Evolutionary conservation across 2,113 vertebrate genomes (phyloP).

Genomic region (Dipodomys merriami): DNA sequence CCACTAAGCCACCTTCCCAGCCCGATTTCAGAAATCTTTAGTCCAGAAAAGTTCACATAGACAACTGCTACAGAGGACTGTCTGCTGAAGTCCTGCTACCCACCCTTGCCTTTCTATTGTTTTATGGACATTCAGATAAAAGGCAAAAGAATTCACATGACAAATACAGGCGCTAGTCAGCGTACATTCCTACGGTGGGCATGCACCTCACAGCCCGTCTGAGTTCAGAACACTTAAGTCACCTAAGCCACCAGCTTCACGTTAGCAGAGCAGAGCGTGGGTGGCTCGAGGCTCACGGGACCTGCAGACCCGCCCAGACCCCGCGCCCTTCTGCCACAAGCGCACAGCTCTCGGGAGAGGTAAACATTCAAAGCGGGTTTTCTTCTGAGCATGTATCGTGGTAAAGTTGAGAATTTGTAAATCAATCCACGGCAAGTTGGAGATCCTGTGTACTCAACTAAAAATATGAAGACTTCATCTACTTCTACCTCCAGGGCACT

Average conservation of each 20-base stretch:
- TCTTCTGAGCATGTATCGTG: not conserved
- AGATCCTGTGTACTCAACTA: not conserved
- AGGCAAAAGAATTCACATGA: not conserved
- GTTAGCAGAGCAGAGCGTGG: no score
- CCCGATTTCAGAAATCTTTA: not conserved
- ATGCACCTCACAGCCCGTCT: no score
- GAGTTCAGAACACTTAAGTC: not conserved
- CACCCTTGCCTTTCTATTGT: slow-evolving; percentile 25
- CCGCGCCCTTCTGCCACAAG: not conserved
- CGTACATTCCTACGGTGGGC: not conserved
- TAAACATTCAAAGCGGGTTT: not conserved
- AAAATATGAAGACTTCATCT: slow-evolving; percentile 15
- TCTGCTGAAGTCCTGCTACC: not conserved
- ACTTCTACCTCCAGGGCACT: not conserved
- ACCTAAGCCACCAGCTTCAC: no score
- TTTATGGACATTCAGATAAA: not conserved
- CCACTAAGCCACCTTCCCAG: no score
- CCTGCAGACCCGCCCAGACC: not conserved
- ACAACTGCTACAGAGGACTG: not conserved
- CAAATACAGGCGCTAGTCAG: not conserved
- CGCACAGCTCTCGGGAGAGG: not conserved
- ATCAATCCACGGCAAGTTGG: not conserved
- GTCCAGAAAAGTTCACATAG: not conserved
- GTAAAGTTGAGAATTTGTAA: not conserved
- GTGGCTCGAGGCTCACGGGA: no score